Conservation (phyloP, 2,888 invertebrate genomes). For the Scaeva pyrastri region DNA sequence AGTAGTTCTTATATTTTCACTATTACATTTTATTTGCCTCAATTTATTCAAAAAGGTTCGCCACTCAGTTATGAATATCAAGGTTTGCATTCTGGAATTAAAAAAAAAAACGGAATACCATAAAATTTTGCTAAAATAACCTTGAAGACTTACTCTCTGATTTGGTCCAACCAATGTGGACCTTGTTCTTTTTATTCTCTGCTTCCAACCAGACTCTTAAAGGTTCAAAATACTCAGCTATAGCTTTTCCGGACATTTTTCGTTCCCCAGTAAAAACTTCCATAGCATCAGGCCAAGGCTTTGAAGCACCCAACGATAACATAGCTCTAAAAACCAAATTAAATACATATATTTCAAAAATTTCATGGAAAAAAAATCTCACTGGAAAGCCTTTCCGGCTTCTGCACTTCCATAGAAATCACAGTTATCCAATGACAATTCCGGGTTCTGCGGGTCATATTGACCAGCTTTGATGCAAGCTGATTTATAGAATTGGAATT, state of each 20-base stretch:
- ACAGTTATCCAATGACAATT: constrained; percentile 91
- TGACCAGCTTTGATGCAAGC: constrained; percentile 91
- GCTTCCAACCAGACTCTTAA: constrained; percentile 89
- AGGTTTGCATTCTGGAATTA: not conserved
- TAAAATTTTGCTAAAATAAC: not conserved
- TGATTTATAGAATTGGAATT: constrained; percentile 91
- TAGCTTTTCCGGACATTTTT: constrained; percentile 90
- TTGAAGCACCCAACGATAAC: constrained; percentile 89
- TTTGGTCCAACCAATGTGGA: constrained; percentile 87
- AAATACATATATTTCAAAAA: not conserved
- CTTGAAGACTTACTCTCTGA: constrained; percentile 80
- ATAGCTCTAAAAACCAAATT: constrained; percentile 85
- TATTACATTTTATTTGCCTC: too few species aligned
- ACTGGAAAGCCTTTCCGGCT: constrained; percentile 90
- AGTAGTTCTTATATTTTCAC: too few species aligned
- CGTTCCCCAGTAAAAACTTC: constrained; percentile 91
- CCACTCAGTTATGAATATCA: too few species aligned
- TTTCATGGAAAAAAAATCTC: constrained; percentile 77
- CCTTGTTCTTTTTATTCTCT: constrained; percentile 89
- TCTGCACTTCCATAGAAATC: constrained; percentile 92
- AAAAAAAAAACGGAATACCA: not conserved
- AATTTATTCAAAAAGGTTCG: too few species aligned
- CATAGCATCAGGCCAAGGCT: constrained; percentile 94
- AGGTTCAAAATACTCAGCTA: constrained; percentile 92
- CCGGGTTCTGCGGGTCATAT: constrained; percentile 88